These are phyloP conservation scores for Propsilocerus akamusi DNA, from an alignment of 1,140 invertebrate genomes.

Conservation along the genomic window DNA sequence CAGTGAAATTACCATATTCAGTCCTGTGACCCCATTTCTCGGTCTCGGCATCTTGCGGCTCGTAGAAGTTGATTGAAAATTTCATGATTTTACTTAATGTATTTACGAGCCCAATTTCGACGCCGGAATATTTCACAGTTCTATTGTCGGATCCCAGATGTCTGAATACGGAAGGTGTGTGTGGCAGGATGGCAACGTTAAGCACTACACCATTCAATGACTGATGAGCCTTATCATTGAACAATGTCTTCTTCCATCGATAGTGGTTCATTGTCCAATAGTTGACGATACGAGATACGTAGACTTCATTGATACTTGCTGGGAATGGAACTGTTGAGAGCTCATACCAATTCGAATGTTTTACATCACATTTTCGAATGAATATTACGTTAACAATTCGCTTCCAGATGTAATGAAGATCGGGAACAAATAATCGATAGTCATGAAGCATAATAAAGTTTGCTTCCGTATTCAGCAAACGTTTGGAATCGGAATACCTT, in stretches of 20 bases:
- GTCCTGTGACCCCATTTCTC: slow-evolving; percentile 43
- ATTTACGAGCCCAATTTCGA: slow-evolving; percentile 46
- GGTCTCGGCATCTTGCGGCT: slow-evolving; percentile 29
- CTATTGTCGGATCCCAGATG: slow-evolving; percentile 20
- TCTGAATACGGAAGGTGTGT: slow-evolving; percentile 45
- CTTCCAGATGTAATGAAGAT: slow-evolving; percentile 57
- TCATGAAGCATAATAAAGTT: slow-evolving; percentile 51
- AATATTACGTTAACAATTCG: slow-evolving; percentile 57
- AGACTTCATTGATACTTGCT: slow-evolving; percentile 26
- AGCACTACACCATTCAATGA: slow-evolving; percentile 26
- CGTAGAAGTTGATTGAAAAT: slow-evolving; percentile 43
- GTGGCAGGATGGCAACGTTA: slow-evolving; percentile 44
- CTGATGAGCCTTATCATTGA: slow-evolving; percentile 37
- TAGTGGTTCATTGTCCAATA: slow-evolving; percentile 39
- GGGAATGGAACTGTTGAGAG: slow-evolving; percentile 53
- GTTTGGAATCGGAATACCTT: slow-evolving; percentile 46
- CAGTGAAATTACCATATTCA: slow-evolving; percentile 39
- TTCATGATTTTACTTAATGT: slow-evolving; percentile 46
- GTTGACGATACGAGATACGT: slow-evolving; percentile 34
- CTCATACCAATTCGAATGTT: slow-evolving; percentile 36
- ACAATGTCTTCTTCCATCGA: slow-evolving; percentile 30
- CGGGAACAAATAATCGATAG: slow-evolving; percentile 35
- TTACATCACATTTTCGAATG: slow-evolving; percentile 30
- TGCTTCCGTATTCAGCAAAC: slow-evolving; percentile 44
- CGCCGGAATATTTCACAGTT: slow-evolving; percentile 23